Conservation (phyloP, 2,113 vertebrate species). For the Polyodon spathula region DNA sequence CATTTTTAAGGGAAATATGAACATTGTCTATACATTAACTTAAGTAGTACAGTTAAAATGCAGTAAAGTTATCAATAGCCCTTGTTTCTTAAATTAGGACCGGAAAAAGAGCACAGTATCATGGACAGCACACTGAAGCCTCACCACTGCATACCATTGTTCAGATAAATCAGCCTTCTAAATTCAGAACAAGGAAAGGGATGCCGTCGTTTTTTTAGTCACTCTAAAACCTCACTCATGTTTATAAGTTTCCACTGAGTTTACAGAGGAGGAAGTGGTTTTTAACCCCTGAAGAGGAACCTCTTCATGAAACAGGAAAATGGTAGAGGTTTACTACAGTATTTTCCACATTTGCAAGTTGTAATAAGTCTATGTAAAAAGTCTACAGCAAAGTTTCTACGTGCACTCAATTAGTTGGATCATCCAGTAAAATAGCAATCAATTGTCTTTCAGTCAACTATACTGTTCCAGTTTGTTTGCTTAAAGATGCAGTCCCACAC, state of each 20-base stretch:
- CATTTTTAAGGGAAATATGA: no score
- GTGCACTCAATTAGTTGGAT: constrained; percentile 2
- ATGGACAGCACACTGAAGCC: constrained; percentile 10
- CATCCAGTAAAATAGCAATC: not conserved
- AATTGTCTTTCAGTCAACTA: no score
- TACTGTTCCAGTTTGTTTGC: no score
- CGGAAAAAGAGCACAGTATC: constrained; percentile 26
- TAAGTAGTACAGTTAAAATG: no score
- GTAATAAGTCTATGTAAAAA: constrained; percentile 30
- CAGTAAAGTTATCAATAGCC: constrained; percentile 20
- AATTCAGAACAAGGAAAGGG: constrained; percentile 34
- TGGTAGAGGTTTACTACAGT: constrained; percentile 53
- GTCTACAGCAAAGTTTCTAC: constrained; percentile 18
- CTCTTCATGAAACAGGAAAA: constrained; percentile 73
- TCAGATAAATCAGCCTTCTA: constrained; percentile 34
- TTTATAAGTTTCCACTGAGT: constrained; percentile 51
- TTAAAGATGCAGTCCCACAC: no score
- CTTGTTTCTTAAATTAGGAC: constrained; percentile 7
- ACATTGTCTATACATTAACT: no score
- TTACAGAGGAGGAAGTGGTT: constrained; percentile 56
- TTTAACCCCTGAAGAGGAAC: constrained; percentile 65
- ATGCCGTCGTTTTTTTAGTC: constrained; percentile 30
- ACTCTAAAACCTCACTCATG: constrained; percentile 24
- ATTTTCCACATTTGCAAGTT: constrained; percentile 64
- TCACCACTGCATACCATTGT: constrained; percentile 23